Evolutionary conservation across 2,113 vertebrate genomes (phyloP).

Genomic region (Melierax canorus): DNA sequence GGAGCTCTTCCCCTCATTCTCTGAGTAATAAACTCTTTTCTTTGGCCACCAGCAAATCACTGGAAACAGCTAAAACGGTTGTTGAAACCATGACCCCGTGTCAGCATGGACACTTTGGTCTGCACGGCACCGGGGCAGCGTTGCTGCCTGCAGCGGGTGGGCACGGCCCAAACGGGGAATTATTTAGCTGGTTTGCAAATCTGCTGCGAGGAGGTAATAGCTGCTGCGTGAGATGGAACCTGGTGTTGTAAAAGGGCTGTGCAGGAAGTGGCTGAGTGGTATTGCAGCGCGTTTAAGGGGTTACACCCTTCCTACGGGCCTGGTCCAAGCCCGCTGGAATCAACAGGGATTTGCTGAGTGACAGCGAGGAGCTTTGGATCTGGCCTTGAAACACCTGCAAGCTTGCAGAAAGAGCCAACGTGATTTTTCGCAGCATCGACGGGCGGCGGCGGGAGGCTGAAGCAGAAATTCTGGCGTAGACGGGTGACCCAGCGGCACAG

Average conservation of each 20-base stretch:
- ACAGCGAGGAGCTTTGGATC: background rate
- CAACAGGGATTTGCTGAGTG: background rate
- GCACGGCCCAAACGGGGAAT: rapidly evolving
- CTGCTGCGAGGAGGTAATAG: background rate
- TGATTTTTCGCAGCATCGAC: rapidly evolving
- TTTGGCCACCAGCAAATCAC: background rate
- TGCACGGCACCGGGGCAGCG: rapidly evolving
- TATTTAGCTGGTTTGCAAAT: rapidly evolving
- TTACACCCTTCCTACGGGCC: background rate
- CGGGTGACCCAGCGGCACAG: rapidly evolving
- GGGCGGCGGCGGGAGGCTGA: background rate
- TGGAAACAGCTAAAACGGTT: background rate
- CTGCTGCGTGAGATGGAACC: background rate
- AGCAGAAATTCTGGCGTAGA: background rate
- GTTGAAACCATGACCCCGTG: background rate
- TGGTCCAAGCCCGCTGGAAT: background rate
- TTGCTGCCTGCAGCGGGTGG: rapidly evolving
- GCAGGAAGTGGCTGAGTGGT: background rate
- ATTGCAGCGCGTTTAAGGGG: background rate
- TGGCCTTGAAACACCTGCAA: background rate
- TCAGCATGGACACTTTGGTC: background rate
- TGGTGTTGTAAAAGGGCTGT: background rate
- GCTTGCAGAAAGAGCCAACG: background rate
- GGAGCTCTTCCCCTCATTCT: background rate
- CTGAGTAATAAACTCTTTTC: background rate